These are phyloP conservation scores for Malthinus flaveolus DNA, from an alignment of 2,888 invertebrate species.

Conservation along the genomic window DNA sequence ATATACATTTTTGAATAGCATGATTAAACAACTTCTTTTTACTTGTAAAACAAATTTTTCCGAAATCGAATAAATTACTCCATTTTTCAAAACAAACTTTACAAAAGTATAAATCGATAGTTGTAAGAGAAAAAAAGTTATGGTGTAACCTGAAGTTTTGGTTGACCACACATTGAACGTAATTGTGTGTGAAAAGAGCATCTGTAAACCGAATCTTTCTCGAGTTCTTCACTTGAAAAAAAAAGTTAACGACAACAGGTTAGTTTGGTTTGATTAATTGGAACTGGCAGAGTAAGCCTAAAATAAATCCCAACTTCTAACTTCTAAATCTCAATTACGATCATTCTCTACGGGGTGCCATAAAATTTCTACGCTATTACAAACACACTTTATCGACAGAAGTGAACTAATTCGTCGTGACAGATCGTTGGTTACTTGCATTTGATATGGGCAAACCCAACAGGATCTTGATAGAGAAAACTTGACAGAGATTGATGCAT, in stretches of 20 bases:
- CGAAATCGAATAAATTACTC: neutral
- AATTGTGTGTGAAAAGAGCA: conserved; percentile 20
- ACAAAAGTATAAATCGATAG: neutral
- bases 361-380: conserved; percentile 22
- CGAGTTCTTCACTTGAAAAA: conserved; percentile 11
- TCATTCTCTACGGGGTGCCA: conserved; percentile 14
- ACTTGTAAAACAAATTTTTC: neutral
- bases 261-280: conserved; percentile 22
- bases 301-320: conserved; percentile 20
- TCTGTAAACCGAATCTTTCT: conserved; percentile 17
- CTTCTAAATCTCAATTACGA: conserved; percentile 27
- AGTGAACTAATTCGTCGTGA: conserved; percentile 17
- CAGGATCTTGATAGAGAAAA: conserved; percentile 23
- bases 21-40: too few species aligned
- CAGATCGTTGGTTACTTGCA: conserved; percentile 18
- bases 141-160: neutral
- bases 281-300: conserved; percentile 16
- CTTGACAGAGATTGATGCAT: conserved; percentile 26
- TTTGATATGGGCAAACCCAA: conserved; percentile 17
- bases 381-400: conserved; percentile 20
- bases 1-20: too few species aligned
- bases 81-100: neutral
- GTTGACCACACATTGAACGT: conserved; percentile 9
- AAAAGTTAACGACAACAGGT: conserved; percentile 22
- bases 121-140: conserved; percentile 2